Evolutionary conservation across 1,140 invertebrate genomes (phyloP).

Genomic region (Habropoda laboriosa): DNA sequence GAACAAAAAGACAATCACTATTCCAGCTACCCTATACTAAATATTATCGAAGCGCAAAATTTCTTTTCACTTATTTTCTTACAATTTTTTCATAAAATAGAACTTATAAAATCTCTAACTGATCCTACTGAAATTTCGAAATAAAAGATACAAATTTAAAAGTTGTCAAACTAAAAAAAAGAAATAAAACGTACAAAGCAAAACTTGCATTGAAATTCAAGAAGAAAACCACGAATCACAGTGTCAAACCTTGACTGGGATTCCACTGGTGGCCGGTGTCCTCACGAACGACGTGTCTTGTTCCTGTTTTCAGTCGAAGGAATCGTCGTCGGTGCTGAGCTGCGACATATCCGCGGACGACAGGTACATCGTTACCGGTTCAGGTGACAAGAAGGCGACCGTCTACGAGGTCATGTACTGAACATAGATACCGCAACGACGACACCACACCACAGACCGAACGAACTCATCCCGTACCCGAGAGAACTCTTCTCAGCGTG

Average conservation of each 20-base stretch:
- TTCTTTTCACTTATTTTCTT: no score
- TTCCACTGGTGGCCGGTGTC: not conserved
- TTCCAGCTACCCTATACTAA: no score
- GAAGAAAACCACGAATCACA: not conserved
- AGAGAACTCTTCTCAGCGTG: not conserved
- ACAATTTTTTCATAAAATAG: no score
- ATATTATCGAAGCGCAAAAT: no score
- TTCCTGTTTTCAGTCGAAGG: conserved; percentile 93
- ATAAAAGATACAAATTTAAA: no score
- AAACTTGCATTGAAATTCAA: no score
- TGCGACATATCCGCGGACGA: conserved; percentile 99
- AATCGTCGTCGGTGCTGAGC: conserved; percentile 98
- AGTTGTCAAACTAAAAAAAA: no score
- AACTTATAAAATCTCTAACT: no score
- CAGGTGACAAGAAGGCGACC: conserved; percentile 99
- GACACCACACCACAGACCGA: conserved; percentile 7
- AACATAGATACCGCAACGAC: conserved; percentile 52
- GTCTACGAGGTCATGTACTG: conserved; percentile 99
- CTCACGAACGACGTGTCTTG: conserved; percentile 30
- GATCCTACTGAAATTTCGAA: no score
- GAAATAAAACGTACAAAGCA: no score
- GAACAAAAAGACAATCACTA: no score
- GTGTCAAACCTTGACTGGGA: not conserved
- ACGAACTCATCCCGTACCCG: conserved; percentile 7
- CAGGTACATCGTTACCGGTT: conserved; percentile 99